Evolutionary conservation across 2,888 invertebrate species (phyloP).

Genomic region (Standfussiana lucernea): DNA sequence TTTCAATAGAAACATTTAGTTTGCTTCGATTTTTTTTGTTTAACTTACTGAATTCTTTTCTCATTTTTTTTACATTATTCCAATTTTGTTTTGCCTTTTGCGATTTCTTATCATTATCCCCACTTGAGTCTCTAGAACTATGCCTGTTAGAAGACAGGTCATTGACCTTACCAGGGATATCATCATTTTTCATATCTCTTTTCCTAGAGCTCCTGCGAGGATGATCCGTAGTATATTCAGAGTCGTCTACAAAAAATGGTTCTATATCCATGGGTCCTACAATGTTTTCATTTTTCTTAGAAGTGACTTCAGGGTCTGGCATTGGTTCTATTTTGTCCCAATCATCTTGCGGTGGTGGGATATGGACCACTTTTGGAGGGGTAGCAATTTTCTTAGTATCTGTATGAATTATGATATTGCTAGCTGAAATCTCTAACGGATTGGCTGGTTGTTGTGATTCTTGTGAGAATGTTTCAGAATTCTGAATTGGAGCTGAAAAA

Average conservation of each 20-base stretch:
- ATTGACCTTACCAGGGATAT: constrained; percentile 61
- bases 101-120: constrained; percentile 75
- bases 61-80: constrained; percentile 87
- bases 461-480: constrained; percentile 76
- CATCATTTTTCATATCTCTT: constrained; percentile 72
- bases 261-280: constrained; percentile 80
- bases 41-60: constrained; percentile 85
- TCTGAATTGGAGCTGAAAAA: constrained; percentile 80
- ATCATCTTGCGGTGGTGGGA: constrained; percentile 80
- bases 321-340: constrained; percentile 87
- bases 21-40: constrained; percentile 84
- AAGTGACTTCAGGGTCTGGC: constrained; percentile 75
- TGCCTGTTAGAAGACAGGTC: constrained; percentile 71
- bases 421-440: constrained; percentile 73
- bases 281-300: constrained; percentile 75
- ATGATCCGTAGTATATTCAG: constrained; percentile 77
- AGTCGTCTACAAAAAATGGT: constrained; percentile 77
- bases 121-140: constrained; percentile 73
- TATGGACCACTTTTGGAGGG: constrained; percentile 73
- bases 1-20: constrained; percentile 87
- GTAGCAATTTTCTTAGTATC: constrained; percentile 70
- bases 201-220: constrained; percentile 85
- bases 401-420: constrained; percentile 80
- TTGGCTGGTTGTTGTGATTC: constrained; percentile 65
- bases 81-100: constrained; percentile 80